A percentile compares a stretch with the other conserved stretches of the same genome.
These are phyloP conservation scores for Heliopora coerulea DNA, from an alignment of 92 coral and sea anemone genomes.

Conservation along the genomic window DNA sequence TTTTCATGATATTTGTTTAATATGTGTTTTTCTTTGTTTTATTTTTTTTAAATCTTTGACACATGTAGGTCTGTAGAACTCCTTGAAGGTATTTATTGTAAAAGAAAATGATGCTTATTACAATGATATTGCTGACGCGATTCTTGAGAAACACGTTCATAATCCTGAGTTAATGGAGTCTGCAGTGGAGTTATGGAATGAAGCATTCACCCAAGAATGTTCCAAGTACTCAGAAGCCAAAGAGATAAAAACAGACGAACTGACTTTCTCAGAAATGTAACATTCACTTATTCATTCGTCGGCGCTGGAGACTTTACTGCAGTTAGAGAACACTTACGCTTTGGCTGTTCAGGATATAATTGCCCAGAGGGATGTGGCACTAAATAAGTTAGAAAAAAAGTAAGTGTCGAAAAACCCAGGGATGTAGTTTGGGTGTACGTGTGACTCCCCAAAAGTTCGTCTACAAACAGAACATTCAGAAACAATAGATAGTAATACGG, in stretches of 20 bases:
- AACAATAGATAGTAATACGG: no score
- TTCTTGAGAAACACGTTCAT: constrained; percentile 57
- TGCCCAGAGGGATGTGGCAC: constrained; percentile 69
- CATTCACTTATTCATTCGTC: constrained; percentile 89
- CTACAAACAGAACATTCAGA: no score
- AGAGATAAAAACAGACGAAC: constrained; percentile 77
- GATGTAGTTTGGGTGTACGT: no score
- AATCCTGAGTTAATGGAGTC: constrained; percentile 60
- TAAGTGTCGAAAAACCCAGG: no score
- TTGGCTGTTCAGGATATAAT: constrained; percentile 83
- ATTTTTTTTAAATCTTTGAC: background rate
- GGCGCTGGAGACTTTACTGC: constrained; percentile 89
- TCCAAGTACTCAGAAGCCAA: constrained; percentile 70
- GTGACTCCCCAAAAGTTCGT: no score
- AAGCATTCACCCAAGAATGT: constrained; percentile 88
- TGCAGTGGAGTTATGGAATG: constrained; percentile 67
- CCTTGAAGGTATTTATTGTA: constrained; percentile 61
- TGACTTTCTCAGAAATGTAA: constrained; percentile 87
- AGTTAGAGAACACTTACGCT: constrained; percentile 92
- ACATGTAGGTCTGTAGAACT: constrained; percentile 61
- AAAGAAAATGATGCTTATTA: constrained; percentile 52
- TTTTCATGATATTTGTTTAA: no score
- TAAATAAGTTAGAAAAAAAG: constrained; percentile 80
- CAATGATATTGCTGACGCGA: constrained; percentile 66
- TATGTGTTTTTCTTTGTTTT: background rate